Evolutionary conservation across 1,140 invertebrate species (phyloP), one percentile per base, ranked within the genome.

Genomic region (Tetragonula clypearis): DNA sequence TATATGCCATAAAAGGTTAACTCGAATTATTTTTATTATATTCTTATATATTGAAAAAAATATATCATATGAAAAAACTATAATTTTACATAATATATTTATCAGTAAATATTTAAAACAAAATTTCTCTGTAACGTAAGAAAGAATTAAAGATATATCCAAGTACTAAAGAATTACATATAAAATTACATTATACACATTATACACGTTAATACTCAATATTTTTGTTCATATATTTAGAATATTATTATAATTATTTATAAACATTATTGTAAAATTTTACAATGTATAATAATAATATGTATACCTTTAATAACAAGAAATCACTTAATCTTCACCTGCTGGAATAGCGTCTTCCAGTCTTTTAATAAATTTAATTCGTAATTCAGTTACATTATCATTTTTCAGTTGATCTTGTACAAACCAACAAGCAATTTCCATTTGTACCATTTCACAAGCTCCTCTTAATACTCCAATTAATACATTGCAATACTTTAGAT

Each of bases 291-390:
- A 60, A 35, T 83, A 9, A 26, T 19, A 19, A 14, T 58, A 58
- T 73, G 75, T 26, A 60, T 73, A 74, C 35, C 65, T 82, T 75
- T 21, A 79, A 58, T 26, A 76, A 82, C 17, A 75, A 23, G 76
- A 81, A 41, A 73, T 56, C 26, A 77, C 75, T 95, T 97, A 99
- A 95, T 99, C 99, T 96, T 99, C 99, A 78, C 99, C 99, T 86
- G 98, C 98, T 78, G 99, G 99, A 92, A 99, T 98, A 41, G 99
- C 98, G 95, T 99, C 99, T 95, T 99, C 99, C 92, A 99, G 95
- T 95, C 98, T 96, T 93, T 98, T 97, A 75, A 99, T 97, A 94
- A 99, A 99, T 94, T 99, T 99, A 2, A 99, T 97, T 93, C 98
- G 95, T 66, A 99, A 95, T 96, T 99, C 99, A 81, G 99, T 99